Evolutionary conservation across 2,888 invertebrate species (phyloP), one percentile per base, ranked within the genome.

Genomic region (Mythimna ferrago): DNA sequence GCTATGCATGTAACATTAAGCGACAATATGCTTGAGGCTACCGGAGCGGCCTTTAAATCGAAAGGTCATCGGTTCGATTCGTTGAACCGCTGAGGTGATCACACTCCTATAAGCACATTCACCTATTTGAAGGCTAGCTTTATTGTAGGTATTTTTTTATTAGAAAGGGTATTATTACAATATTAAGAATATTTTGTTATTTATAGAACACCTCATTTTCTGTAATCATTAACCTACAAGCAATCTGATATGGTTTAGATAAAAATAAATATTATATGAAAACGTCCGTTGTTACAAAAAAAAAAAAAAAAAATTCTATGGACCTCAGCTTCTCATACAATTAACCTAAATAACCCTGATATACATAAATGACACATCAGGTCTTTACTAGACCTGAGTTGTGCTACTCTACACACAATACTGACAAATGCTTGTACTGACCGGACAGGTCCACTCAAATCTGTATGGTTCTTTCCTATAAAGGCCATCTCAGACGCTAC

Each of bases 1-100:
- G 21, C 35, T 60, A 10, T 57, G 54, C 80, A 82, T 69, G 80
- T 71, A 80, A 84, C 26, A 80, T 82, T 82, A 75, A 64, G 62
- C 71, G 66, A 72, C 73, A 75, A 64, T 75, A 82, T 76, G 72
- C 82, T 72, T 73, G 61, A 82, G 72, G 76, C 78, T 78, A 75
- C 48, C 44, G 48, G 53, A 69, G 69, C 73, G 78, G 64, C 73
- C 82, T 80, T 84, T 74, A 54, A 68, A 76, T 71, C 56, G 56
- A 78, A 82, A 84, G 82, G 85, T 82, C 76, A 74, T 54, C 60
- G 75, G 70, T 84, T 78, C 71, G 80, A 74, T 67, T 74, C 76
- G 71, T 80, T 82, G 82, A 82, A 73, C 80, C 61, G 66, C 19
- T 76, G 71, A 77, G 77, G 71, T 84, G 78, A 80, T 78, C 84